Evolutionary conservation across 1,140 invertebrate species (phyloP).

Genomic region (Neoseiulus cucumeris): DNA sequence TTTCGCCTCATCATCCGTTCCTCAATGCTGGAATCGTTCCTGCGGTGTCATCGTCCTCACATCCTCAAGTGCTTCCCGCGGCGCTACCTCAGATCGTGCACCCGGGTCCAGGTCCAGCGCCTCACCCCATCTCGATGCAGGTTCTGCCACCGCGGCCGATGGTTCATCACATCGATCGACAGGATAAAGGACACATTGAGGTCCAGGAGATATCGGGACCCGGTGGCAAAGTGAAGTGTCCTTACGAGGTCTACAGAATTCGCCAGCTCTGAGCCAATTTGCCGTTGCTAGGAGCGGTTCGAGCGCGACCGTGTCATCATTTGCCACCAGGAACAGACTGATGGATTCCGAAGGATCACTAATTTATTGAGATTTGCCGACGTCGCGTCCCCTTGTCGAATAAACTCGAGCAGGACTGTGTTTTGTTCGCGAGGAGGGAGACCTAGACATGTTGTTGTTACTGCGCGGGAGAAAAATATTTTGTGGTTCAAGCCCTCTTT

Average conservation of each 20-base stretch:
- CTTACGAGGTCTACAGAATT: constrained; percentile 8
- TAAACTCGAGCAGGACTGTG: too few relatives aligned
- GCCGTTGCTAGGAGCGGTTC: too few relatives aligned
- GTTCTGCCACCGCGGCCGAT: neutral
- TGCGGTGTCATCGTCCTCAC: neutral
- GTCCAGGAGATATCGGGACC: neutral
- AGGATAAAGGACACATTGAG: neutral
- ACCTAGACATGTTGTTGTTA: too few relatives aligned
- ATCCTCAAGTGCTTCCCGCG: neutral
- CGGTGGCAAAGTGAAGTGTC: neutral
- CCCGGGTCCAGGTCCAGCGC: neutral
- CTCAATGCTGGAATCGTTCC: neutral
- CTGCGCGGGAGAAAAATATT: too few relatives aligned
- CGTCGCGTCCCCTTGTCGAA: too few relatives aligned
- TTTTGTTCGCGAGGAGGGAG: too few relatives aligned
- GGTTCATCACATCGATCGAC: neutral
- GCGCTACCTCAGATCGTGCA: neutral
- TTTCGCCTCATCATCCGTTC: neutral
- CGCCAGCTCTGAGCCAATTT: neutral
- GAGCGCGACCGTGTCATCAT: too few relatives aligned
- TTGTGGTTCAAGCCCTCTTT: too few relatives aligned
- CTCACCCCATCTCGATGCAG: neutral
- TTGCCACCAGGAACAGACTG: too few relatives aligned
- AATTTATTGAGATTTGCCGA: too few relatives aligned
- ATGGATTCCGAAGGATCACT: too few relatives aligned